phyloP scores from a whole-genome alignment of 2,113 vertebrate genomes.

The Cichladusa arquata region DNA sequence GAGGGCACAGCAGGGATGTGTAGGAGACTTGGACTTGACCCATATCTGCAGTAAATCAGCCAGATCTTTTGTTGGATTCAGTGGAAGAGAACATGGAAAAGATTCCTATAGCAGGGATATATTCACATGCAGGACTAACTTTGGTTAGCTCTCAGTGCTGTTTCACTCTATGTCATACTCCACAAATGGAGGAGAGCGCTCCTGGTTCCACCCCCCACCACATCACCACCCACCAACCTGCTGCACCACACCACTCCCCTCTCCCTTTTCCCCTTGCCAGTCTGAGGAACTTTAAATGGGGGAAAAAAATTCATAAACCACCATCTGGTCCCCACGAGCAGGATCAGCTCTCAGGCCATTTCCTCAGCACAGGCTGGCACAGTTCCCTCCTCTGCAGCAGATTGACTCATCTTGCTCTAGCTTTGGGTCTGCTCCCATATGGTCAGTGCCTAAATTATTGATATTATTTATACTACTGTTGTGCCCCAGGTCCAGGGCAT shows the following conservation, averaged over 20 bases:
- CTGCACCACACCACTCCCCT: background rate
- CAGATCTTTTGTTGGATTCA: background rate
- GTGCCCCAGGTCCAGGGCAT: background rate
- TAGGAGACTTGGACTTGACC: background rate
- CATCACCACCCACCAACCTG: background rate
- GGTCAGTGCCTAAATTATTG: background rate
- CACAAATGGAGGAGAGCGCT: background rate
- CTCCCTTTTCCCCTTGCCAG: background rate
- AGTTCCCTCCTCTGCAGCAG: background rate
- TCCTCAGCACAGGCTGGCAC: background rate
- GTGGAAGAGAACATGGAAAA: background rate
- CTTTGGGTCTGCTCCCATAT: background rate
- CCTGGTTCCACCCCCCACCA: background rate
- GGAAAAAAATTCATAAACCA: background rate
- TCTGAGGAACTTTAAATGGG: background rate
- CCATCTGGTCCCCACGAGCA: background rate
- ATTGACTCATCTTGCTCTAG: background rate
- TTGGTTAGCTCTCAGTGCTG: background rate
- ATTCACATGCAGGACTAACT: background rate
- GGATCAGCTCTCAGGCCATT: background rate
- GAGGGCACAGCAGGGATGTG: background rate
- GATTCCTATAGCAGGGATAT: background rate
- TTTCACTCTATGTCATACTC: background rate
- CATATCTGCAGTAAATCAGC: background rate
- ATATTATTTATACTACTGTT: background rate